Evolutionary conservation across 1,140 invertebrate species (phyloP), one percentile per base, ranked within the genome.

Genomic region (Heliothis subflexa): DNA sequence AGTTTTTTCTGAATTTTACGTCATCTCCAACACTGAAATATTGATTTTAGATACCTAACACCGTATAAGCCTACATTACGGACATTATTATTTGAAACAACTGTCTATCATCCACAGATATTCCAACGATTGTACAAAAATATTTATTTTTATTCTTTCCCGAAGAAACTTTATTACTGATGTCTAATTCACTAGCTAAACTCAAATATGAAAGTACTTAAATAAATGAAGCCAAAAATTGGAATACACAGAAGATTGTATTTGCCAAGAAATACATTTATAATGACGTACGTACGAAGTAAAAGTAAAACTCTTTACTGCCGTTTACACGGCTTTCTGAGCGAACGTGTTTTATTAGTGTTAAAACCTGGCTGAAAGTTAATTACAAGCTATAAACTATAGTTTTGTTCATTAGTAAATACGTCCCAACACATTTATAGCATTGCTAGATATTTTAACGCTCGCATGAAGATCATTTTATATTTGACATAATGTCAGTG

Each of bases 221-320:
- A 55, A 71, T 64, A 70, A 62, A 73, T 78, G 18, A 52, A 66
- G 25, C 14, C 16, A 55, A 78, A 64, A 73, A 73, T 55, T 72
- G 55, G 45, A 52, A 71, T 61, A 78, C 59, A 54, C 52, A 64
- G 33, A 52, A 62, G 13, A 75, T 75, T 75, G 45, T 61, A 61
- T 64, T 78, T 81, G 80, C 80, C 83, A 84, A 84, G 78, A 79
- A 83, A 81, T 80, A 80, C 54, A 72, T 78, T 66, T 62, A 33
- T 25, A 49, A 18, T 33, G 28, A 40, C 45, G 71, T 84, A 77
- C 83, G 83, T 82, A 81, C 12, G 28, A 74, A 28, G 72, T 59
- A 74, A 74, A 74, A 74, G 54, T 80, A 81, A 78, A 80, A 78
- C 59, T 71, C 78, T 83, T 83, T 81, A 83, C 72, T 61, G 54